These are phyloP conservation scores for Biston betularia DNA, from an alignment of 2,888 invertebrate genomes.

Conservation along the genomic window DNA sequence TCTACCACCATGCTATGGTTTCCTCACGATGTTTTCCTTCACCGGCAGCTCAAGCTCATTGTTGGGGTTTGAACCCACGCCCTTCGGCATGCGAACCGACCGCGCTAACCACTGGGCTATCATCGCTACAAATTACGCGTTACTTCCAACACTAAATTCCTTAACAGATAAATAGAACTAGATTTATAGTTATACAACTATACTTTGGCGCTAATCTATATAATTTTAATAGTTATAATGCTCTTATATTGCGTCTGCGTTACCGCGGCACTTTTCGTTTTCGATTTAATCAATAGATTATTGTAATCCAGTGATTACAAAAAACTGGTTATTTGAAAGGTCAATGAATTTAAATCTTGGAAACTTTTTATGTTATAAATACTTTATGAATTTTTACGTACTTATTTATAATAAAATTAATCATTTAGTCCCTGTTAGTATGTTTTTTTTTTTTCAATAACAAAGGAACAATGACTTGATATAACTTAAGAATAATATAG, in stretches of 20 bases:
- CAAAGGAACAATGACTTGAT: no score
- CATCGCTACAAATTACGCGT: constrained; percentile 13
- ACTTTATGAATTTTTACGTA: neutral
- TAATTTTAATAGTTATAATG: constrained; percentile 18
- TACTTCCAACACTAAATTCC: neutral
- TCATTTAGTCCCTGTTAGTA: no score
- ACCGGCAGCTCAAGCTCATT: no score
- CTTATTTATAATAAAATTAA: no score
- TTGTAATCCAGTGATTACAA: constrained; percentile 5
- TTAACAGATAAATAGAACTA: constrained; percentile 9
- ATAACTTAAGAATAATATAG: no score
- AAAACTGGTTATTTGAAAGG: constrained; percentile 7
- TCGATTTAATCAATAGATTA: constrained; percentile 10
- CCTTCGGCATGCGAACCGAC: no score
- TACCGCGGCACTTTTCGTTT: constrained; percentile 13
- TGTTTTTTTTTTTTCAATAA: no score
- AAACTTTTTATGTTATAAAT: neutral
- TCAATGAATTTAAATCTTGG: neutral
- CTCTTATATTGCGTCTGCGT: constrained; percentile 15
- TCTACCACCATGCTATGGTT: no score
- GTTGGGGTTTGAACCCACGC: no score
- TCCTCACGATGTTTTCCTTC: no score
- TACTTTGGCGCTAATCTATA: constrained; percentile 8
- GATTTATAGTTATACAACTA: constrained; percentile 7
- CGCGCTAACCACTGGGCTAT: no score